Conservation (phyloP, 2,888 invertebrate species). For the Dendrolimus houi region DNA sequence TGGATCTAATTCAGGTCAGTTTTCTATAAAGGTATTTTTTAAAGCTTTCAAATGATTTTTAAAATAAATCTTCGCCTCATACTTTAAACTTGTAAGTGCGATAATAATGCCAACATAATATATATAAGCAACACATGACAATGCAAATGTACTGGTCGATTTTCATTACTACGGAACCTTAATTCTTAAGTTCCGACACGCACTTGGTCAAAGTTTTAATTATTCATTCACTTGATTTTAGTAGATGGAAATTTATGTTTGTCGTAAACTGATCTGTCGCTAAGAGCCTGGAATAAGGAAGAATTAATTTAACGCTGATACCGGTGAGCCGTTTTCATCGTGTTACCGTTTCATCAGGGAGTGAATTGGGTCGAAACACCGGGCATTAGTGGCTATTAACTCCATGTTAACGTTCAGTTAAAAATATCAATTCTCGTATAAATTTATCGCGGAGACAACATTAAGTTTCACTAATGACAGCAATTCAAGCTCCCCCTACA, state of each 20-base stretch:
- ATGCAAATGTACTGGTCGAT: no score
- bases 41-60: no score
- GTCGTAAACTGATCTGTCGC: slow-evolving; percentile 43
- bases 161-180: no score
- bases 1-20: no score
- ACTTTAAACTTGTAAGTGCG: no score
- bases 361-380: slow-evolving; percentile 42
- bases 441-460: slow-evolving; percentile 19
- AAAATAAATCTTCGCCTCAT: no score
- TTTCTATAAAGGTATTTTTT: no score
- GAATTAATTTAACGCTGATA: slow-evolving; percentile 39
- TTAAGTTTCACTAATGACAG: slow-evolving; percentile 25
- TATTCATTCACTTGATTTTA: slow-evolving; percentile 24
- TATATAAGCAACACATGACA: no score
- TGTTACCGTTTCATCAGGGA: slow-evolving; percentile 40
- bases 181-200: no score
- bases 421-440: slow-evolving; percentile 39
- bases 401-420: slow-evolving; percentile 47
- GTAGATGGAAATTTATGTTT: slow-evolving; percentile 27
- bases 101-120: no score
- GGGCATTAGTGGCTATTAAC: slow-evolving; percentile 58
- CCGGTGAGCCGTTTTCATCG: slow-evolving; percentile 29
- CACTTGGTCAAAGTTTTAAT: slow-evolving; percentile 11
- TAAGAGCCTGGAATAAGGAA: slow-evolving; percentile 37
- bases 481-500: slow-evolving; percentile 14